Evolutionary conservation across 2,113 vertebrate species (phyloP), one percentile per base, ranked within the genome.

Genomic region (Ancistrus triradiatus): DNA sequence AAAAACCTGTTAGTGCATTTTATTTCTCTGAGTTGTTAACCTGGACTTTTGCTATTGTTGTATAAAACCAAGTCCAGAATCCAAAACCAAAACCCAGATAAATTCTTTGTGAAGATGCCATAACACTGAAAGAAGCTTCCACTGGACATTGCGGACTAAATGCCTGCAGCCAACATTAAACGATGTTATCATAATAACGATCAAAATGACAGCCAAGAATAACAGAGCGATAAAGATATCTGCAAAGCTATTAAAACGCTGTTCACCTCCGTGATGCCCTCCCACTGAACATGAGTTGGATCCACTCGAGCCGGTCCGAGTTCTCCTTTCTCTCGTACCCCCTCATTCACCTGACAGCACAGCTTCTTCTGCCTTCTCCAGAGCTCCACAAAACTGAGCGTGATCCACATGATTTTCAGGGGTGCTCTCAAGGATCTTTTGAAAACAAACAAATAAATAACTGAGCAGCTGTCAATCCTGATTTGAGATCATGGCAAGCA

Each of bases 261-360:
- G 2, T 80, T 58, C 79, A 98, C 96, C 93, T 97, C 96, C 0
- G 84, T 79, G 3, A 91, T 72, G 0, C 93, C 92, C 2, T 99
- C 96, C 3, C 93, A 93, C 74, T 94, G 93, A 3, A 97, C 85
- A 0, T 95, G 96, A 1, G 76, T 79, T 99, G 95, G 56, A 97
- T 92, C 96, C 96, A 99, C 11, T 98, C 95, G 68, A 99, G 87
- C 17, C 92, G 82, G 73, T 99, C 96, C 0, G 91, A 93, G 73
- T 95, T 98, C 71, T 98, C 96, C 59, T 97, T 94, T 74, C n/a
- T 97, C 93, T 2, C 95, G 83, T 35, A 98, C 96, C 0, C 92
- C 95, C 75, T 99, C 96, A 0, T 98, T 98, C 1, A 98, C 95
- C 57, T 95, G 91, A 2, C 79, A 91, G 69, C 96, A 98, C 8